These are phyloP conservation scores for Ecdyonurus torrentis DNA, from an alignment of 2,888 invertebrate genomes.

Conservation along the genomic window DNA sequence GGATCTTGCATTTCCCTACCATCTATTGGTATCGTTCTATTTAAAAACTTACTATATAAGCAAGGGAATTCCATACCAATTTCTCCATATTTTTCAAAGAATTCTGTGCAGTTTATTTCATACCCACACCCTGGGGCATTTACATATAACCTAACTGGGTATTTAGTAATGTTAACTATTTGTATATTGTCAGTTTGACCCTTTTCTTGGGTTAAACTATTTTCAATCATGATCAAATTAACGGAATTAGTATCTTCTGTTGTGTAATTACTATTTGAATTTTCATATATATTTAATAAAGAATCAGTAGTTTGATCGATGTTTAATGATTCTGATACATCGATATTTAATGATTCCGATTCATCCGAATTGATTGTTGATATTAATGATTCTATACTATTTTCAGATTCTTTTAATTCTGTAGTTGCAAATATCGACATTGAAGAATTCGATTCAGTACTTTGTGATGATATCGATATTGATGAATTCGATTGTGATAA, in stretches of 20 bases:
- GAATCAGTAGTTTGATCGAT: neutral
- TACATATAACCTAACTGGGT: slow-evolving; percentile 10
- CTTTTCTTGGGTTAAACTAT: no score
- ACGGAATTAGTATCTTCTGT: neutral
- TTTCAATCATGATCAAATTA: neutral
- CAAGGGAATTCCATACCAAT: slow-evolving; percentile 13
- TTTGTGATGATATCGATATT: no score
- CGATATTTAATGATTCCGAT: no score
- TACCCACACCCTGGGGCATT: slow-evolving; percentile 14
- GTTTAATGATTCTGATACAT: no score
- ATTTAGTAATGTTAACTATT: neutral
- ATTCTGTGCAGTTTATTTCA: slow-evolving; percentile 13
- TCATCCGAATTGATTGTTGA: no score
- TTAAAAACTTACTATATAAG: slow-evolving; percentile 3
- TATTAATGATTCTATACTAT: neutral
- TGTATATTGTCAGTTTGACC: neutral
- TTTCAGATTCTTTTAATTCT: neutral
- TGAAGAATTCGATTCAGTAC: no score
- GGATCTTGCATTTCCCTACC: neutral
- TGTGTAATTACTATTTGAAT: neutral
- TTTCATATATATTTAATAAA: neutral
- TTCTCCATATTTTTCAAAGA: slow-evolving; percentile 12
- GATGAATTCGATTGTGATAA: no score
- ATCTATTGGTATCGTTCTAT: neutral
- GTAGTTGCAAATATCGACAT: no score